Conservation (phyloP, 2,797 vertebrate genomes). For the Urocyon cinereoargenteus region DNA sequence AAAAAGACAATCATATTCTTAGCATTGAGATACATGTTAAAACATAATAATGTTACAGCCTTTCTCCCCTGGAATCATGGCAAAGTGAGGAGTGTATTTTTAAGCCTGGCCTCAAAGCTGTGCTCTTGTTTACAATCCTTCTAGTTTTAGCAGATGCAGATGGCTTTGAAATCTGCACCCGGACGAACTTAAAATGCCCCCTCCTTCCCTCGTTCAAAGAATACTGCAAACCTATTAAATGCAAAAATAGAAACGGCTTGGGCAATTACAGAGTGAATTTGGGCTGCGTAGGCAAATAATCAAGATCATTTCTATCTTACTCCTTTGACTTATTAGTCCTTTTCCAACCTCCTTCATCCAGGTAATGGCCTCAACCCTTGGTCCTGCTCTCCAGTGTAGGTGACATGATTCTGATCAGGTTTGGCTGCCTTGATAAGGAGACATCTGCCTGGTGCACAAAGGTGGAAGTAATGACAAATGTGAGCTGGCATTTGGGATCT, state of each 20-base stretch:
- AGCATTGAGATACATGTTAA: not conserved
- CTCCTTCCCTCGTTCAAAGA: constrained; percentile 48
- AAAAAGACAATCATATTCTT: not conserved
- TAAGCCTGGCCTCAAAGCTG: constrained; percentile 57
- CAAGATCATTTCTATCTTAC: constrained; percentile 1
- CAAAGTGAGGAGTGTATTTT: constrained; percentile 47
- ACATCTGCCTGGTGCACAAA: constrained; percentile 15
- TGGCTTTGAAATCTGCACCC: constrained; percentile 62
- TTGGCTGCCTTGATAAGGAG: not conserved
- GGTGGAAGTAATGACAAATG: not conserved
- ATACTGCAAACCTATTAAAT: constrained; percentile 32
- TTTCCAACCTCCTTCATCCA: not conserved
- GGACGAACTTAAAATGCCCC: constrained; percentile 17
- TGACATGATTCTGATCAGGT: not conserved
- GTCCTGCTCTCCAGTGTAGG: not conserved
- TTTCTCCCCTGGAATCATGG: not conserved
- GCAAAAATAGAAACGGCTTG: constrained; percentile 20
- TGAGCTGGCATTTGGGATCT: not conserved
- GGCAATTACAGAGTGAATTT: constrained; percentile 5
- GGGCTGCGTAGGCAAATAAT: not conserved
- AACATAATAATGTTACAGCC: not conserved
- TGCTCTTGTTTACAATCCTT: constrained; percentile 40
- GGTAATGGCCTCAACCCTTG: not conserved
- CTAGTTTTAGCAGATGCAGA: constrained; percentile 49
- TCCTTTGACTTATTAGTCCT: not conserved